Base-by-base conservation (phyloP, 2,888 invertebrate species). In the Cantharis rufa region DNA sequence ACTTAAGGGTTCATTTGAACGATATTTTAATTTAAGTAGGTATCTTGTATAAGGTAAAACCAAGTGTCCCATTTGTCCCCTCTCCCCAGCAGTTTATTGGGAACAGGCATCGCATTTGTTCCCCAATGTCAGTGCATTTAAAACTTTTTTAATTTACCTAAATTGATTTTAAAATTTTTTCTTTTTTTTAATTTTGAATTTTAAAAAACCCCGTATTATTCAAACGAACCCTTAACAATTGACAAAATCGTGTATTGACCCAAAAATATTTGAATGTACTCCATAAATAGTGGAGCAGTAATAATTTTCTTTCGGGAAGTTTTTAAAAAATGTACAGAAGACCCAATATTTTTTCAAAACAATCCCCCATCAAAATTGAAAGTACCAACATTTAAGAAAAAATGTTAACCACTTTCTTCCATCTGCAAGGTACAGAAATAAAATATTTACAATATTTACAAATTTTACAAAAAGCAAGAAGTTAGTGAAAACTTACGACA, bases 401-500 rank as follows among this genome's bases (percentile, higher is more conserved):
- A 18, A 18, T 2, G 21, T n/a, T n/a, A 5, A 13, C 11, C 10
- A 66, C 18, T 10, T 70, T 70, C 4, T 70, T 28, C 48, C 18
- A 32, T 71, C 71, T 62, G 15, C 15, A 69, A 69, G 21, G 3
- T 10, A 15, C 15, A 15, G 18, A 48, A 68, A 66, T 13, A 66
- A 68, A n/a, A 28, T 64, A 72, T 28, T 15, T 27, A 15, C 28
- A 69, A 69, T 27, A 28, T 69, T 69, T 28, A 69, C 28, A 66
- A 72, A 27, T 61, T 15, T 10, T 15, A 68, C 48, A 73, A 24
- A 28, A 1, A 21, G 15, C 16, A 63, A 10, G 11, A 15, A 32
- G 15, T 15, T 15, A 32, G 15, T 75, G 72, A 80, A 78, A 87
- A 95, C 96, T 92, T 93, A 96, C 96, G 96, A 96, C 86, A 94